Base-by-base conservation (phyloP, 1,140 invertebrate species). In the Mercenaria mercenaria region DNA sequence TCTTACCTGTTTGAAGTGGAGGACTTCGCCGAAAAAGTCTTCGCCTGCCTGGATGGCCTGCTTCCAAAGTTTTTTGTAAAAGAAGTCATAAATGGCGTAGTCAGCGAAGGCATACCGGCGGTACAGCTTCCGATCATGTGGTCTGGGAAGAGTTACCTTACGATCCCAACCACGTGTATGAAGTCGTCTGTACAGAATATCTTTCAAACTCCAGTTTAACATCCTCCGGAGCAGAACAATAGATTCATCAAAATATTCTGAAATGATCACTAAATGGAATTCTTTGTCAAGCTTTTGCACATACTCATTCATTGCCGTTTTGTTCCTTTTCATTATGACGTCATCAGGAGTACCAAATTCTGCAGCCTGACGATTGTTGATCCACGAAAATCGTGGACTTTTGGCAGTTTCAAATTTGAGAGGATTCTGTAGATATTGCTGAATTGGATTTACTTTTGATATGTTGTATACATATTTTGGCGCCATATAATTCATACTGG, bases 181-280 rank as follows among this genome's bases (percentile, higher is more conserved):
- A 18, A 89, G 41, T 32, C 88, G 34, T 43, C 88, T 34, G 50
- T 93, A 94, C 0, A 96, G 86, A 8, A 97, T 92, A 88, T 97
- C 95, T 59, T 96, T 94, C 13, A 96, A 82, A 29, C 95, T 92
- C 97, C 97, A 97, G 81, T 96, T 96, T 43, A 97, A 94, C 13
- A 96, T 85, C 77, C 96, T 91, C 41, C 93, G 94, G 50, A 97
- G 92, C 15, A 97, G 92, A 56, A 97, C 94, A 23, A 97, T 90
- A 0, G 96, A 97, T 90, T 96, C 96, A 81, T 97, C 96, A 92
- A 97, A 96, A 89, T 96, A 94, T 90, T 97, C 97, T 0, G 96
- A 93, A 23, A 97, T 96, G 95, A 97, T 95, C 29, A 97, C 95
- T 8, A 97, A 92, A 85, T 96, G 94, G 91, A 97, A 97, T 34